phyloP scores from a whole-genome alignment of 2,113 vertebrate species.

The Tragelaphus scriptus region DNA sequence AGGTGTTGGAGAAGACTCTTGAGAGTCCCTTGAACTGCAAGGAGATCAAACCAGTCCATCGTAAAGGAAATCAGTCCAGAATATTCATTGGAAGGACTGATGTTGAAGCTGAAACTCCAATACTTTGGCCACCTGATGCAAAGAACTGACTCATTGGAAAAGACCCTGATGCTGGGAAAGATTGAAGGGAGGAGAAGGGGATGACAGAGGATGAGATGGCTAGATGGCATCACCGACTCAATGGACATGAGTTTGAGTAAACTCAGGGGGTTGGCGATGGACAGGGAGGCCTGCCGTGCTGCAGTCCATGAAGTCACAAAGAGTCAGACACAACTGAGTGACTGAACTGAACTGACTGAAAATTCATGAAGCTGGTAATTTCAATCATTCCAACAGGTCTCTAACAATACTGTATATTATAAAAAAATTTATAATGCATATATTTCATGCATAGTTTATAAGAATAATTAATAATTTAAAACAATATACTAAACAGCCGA shows the following conservation, averaged over 20 bases:
- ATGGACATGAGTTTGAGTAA: background rate
- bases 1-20: background rate
- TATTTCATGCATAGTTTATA: background rate
- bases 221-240: fast-evolving
- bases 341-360: background rate
- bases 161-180: background rate
- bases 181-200: background rate
- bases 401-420: background rate
- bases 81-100: background rate
- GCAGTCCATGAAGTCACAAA: background rate
- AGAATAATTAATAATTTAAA: background rate
- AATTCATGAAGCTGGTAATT: background rate
- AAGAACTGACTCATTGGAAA: background rate
- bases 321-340: fast-evolving
- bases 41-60: background rate
- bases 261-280: background rate
- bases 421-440: background rate
- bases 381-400: background rate
- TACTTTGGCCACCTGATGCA: fast-evolving
- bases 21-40: background rate
- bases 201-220: background rate
- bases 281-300: fast-evolving
- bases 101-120: background rate
- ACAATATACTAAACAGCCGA: background rate
- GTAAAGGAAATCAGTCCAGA: background rate